Evolutionary conservation across 2,888 invertebrate genomes (phyloP), one percentile per base, ranked within the genome.

Genomic region (Agrotis exclamationis): DNA sequence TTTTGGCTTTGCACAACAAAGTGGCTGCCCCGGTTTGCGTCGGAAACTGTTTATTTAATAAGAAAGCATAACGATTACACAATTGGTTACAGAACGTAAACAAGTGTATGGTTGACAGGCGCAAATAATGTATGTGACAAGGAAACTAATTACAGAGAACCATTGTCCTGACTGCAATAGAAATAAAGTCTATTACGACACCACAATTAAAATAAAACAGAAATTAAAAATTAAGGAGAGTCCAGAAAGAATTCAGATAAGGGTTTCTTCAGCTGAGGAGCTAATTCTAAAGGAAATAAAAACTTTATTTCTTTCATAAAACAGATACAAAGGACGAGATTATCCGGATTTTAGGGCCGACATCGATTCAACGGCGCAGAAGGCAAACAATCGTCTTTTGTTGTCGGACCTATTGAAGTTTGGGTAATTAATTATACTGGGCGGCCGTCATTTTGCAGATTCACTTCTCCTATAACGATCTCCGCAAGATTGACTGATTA

Each of bases 371-470:
- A 88, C 90, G 91, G 91, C 89, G 91, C 86, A 92, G 92, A 93
- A 92, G 90, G 93, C 93, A 94, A 95, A 95, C 95, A 94, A 95
- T 95, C 91, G 92, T 90, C 94, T 94, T 93, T 95, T 95, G 95
- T 95, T 91, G 90, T 88, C 87, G 86, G 86, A 87, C 88, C 94
- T 90, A 94, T 95, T 94, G 92, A 94, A 94, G 92, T 91, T 92
- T 84, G 86, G 92, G 92, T 93, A 94, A 95, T 95, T 95, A 95
- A 95, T 95, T 95, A 95, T 89, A 90, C 87, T 82, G 82, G 78
- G 87, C 88, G 89, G 90, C 89, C 92, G 92, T 91, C 92, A 92
- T 92, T 93, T 93, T 90, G 92, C 92, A 92, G 93, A 92, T 93
- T 94, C 92, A 93, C 93, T 92, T 90, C 91, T 87, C 86, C 87